phyloP scores from a whole-genome alignment of 2,113 vertebrate genomes.

The Ammospiza caudacuta region DNA sequence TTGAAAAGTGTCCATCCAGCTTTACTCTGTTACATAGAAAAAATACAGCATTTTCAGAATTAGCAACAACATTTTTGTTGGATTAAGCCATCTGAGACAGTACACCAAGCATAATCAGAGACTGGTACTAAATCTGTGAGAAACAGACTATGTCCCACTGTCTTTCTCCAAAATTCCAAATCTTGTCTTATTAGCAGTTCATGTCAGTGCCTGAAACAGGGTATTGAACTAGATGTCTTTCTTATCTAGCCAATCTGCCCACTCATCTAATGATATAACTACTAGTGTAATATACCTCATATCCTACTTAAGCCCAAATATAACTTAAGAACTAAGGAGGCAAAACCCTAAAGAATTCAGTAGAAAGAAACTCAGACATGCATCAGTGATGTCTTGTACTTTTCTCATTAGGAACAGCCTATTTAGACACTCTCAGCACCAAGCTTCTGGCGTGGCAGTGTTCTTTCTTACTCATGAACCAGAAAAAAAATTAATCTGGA shows the following conservation, averaged over 20 bases:
- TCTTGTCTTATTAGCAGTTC: neutral
- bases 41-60: neutral
- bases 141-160: neutral
- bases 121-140: rapidly evolving
- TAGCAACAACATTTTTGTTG: neutral
- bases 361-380: rapidly evolving
- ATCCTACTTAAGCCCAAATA: neutral
- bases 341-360: rapidly evolving
- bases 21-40: neutral
- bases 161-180: neutral
- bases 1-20: neutral
- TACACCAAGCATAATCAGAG: neutral
- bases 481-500: neutral
- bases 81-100: neutral
- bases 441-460: neutral
- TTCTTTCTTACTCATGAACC: neutral
- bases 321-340: neutral
- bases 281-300: neutral
- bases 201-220: neutral
- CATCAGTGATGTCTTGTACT: neutral
- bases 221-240: neutral
- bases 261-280: neutral
- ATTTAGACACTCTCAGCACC: neutral
- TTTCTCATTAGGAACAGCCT: neutral
- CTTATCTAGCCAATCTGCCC: neutral